Evolutionary conservation across 1,140 invertebrate genomes (phyloP), one percentile per base, ranked within the genome.

Genomic region (Drosophila oshimai): DNA sequence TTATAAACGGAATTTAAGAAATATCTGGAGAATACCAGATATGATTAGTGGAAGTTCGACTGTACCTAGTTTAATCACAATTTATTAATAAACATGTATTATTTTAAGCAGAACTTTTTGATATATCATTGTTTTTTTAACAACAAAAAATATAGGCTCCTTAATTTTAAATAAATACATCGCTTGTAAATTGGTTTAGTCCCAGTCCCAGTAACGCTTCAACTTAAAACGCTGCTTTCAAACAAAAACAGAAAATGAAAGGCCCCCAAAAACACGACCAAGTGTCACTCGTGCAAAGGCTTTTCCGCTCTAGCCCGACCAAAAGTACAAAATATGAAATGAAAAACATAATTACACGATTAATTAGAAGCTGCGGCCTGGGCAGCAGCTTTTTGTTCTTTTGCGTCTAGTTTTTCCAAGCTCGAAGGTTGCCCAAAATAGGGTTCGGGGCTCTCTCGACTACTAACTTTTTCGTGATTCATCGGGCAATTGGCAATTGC

Each of bases 261-360:
- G 80, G 67, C 65, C 80, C 61, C 51, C 39, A 64, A 57, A 33
- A 42, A n/a, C 28, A 51, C 47, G 60, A 45, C 41, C 24, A 49
- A 74, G 57, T 74, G 62, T 64, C 75, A 50, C 34, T 69, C 36
- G 28, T n/a, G 57, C 29, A 33, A 54, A 68, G 61, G 57, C 54
- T 84, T 76, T 84, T 83, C 53, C 54, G 58, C 72, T 70, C 37
- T 67, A 55, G 26, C 47, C 46, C 53, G 10, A 12, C 17, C 2
- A 13, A 33, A 34, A 74, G 18, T 5, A 57, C n/a, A 54, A 51
- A 50, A 69, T 55, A 61, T 58, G 33, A 47, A 26, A 45, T 9
- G 13, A 61, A 71, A 74, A 75, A 62, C 57, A 60, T 86, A 86
- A 86, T 88, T 89, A 87, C 73, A 74, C 74, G 55, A 89, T 79